Evolutionary conservation across 2,888 invertebrate species (phyloP).

Genomic region (Erebia palarica): DNA sequence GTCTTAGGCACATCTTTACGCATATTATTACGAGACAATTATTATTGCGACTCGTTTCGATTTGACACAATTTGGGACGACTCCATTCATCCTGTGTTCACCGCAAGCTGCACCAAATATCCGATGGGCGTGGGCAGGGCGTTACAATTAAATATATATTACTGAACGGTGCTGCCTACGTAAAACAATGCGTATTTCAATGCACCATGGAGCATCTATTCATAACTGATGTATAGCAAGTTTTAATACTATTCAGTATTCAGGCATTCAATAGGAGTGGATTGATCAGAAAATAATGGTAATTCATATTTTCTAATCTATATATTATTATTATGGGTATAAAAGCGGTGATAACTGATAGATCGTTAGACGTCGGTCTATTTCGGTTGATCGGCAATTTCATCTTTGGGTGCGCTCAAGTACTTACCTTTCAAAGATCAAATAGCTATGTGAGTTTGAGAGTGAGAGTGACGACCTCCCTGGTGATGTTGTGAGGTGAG

Average conservation of each 20-base stretch:
- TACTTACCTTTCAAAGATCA: no score
- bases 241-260: background rate
- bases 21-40: no score
- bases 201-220: constrained; percentile 3
- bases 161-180: constrained; percentile 45
- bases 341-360: no score
- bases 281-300: background rate
- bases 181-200: constrained; percentile 37
- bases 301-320: background rate
- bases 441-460: no score
- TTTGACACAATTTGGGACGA: constrained; percentile 2
- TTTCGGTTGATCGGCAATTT: no score
- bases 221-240: constrained; percentile 2
- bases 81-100: constrained; percentile 46
- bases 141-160: constrained; percentile 73
- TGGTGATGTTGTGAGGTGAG: no score
- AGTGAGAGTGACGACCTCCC: no score
- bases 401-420: no score
- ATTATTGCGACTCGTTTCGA: no score
- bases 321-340: no score
- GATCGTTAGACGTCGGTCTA: no score
- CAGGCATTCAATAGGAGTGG: background rate
- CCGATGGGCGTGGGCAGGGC: constrained; percentile 62
- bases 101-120: constrained; percentile 59
- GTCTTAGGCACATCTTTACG: no score